phyloP scores from a whole-genome alignment of 2,888 invertebrate species.

The Melanchra persicariae region DNA sequence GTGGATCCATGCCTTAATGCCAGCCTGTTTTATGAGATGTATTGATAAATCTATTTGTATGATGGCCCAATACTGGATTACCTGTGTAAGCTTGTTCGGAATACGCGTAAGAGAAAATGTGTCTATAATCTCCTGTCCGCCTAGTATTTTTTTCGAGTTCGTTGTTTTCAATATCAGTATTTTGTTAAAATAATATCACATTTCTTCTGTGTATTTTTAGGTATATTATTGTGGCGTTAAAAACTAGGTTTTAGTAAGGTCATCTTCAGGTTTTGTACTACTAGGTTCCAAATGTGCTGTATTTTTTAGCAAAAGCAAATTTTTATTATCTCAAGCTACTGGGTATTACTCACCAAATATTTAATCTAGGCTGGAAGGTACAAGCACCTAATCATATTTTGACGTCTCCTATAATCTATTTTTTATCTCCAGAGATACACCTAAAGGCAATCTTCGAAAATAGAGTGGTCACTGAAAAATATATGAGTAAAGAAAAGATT shows the following conservation, averaged over 20 bases:
- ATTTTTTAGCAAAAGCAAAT: too few relatives aligned
- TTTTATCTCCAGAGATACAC: constrained; percentile 31
- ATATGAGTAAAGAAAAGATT: constrained; percentile 41
- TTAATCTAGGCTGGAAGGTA: background rate
- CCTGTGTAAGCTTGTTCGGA: constrained; percentile 17
- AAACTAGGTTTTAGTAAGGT: constrained; percentile 5
- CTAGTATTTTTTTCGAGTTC: constrained; percentile 1
- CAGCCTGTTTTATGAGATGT: constrained; percentile 30
- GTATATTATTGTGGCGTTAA: constrained; percentile 15
- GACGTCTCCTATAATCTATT: constrained; percentile 30
- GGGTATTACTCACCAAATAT: background rate
- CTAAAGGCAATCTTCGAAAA: constrained; percentile 34
- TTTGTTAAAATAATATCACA: constrained; percentile 25
- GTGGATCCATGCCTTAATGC: constrained; percentile 33
- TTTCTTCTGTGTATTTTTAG: constrained; percentile 2
- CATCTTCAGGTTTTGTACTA: background rate
- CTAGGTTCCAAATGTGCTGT: background rate
- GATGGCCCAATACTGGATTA: constrained; percentile 45
- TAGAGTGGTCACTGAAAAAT: constrained; percentile 27
- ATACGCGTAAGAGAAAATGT: constrained; percentile 38
- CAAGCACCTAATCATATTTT: constrained; percentile 13
- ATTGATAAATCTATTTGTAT: constrained; percentile 35
- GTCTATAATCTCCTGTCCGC: constrained; percentile 10
- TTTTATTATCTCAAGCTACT: background rate
- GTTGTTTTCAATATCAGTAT: constrained; percentile 49